phyloP scores from a whole-genome alignment of 2,113 vertebrate genomes.

The Anolis sagrei region DNA sequence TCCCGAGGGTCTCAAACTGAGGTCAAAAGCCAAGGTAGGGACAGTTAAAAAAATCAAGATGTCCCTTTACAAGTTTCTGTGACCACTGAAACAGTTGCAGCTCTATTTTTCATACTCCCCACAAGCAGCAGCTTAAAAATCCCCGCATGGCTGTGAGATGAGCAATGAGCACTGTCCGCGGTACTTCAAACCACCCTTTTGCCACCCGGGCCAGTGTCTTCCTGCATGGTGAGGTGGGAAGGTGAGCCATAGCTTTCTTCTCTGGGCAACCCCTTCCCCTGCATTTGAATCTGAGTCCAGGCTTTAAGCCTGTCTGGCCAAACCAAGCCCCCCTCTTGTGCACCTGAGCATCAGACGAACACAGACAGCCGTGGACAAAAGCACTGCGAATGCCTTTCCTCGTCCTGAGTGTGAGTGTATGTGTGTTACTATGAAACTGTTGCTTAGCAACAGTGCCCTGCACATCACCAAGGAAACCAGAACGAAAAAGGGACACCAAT shows the following conservation, averaged over 20 bases:
- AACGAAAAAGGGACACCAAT: conserved; percentile 48
- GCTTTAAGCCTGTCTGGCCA: not conserved
- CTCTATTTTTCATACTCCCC: not conserved
- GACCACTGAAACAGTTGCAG: not conserved
- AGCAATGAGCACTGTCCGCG: not conserved
- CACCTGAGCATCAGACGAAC: conserved; percentile 44
- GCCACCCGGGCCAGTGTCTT: not conserved
- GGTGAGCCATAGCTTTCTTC: not conserved
- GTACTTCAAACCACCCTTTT: not conserved
- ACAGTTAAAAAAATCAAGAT: not conserved
- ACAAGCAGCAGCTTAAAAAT: not conserved
- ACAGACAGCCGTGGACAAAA: conserved; percentile 43
- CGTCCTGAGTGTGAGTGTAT: conserved; percentile 6
- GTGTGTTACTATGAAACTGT: conserved; percentile 64
- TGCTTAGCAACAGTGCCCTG: conserved; percentile 69
- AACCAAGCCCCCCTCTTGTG: conserved; percentile 34
- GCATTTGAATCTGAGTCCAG: not conserved
- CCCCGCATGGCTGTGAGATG: not conserved
- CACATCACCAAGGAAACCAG: conserved; percentile 43
- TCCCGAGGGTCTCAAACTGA: not conserved
- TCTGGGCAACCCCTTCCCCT: not conserved
- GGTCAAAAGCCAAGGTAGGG: not conserved
- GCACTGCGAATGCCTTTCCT: conserved; percentile 11
- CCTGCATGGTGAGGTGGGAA: not conserved
- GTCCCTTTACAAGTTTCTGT: not conserved